These are phyloP conservation scores for Epinephelus awoara DNA, from an alignment of 2,797 vertebrate species.

Conservation along the genomic window DNA sequence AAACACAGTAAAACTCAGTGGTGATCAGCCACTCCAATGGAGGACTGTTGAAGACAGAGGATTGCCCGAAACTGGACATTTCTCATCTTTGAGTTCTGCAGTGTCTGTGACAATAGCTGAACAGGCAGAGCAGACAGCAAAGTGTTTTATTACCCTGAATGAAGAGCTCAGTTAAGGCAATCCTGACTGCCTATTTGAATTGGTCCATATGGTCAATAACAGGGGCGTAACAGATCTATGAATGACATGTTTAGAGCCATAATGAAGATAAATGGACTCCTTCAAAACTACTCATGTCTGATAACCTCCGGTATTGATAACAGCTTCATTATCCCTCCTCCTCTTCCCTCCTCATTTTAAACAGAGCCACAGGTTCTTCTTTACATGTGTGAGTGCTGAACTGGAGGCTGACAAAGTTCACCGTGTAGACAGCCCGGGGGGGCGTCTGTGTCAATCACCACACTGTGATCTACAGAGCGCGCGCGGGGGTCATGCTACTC, in stretches of 20 bases:
- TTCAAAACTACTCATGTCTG: constrained; percentile 61
- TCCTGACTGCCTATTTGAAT: constrained; percentile 52
- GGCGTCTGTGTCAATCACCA: constrained; percentile 55
- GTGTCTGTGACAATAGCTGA: constrained; percentile 33
- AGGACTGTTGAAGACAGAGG: constrained; percentile 28
- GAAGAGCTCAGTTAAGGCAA: constrained; percentile 37
- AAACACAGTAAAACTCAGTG: constrained; percentile 68
- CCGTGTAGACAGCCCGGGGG: constrained; percentile 16
- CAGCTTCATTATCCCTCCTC: constrained; percentile 64
- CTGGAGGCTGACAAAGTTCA: constrained; percentile 46
- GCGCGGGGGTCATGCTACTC: constrained; percentile 48
- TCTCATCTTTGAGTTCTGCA: constrained; percentile 29
- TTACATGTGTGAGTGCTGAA: constrained; percentile 33
- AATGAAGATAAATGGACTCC: constrained; percentile 70
- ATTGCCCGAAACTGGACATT: constrained; percentile 23
- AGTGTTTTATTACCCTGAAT: constrained; percentile 41
- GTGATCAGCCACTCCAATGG: constrained; percentile 43
- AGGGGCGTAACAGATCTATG: constrained; percentile 29
- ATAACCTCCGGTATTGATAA: constrained; percentile 72
- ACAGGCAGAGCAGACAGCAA: constrained; percentile 4
- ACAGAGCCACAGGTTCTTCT: constrained; percentile 29
- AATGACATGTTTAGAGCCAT: constrained; percentile 60
- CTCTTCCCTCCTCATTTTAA: constrained; percentile 26
- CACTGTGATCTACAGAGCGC: constrained; percentile 41
- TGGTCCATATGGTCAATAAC: constrained; percentile 52